Conservation (phyloP, 2,797 vertebrate genomes). For the Prionace glauca region DNA sequence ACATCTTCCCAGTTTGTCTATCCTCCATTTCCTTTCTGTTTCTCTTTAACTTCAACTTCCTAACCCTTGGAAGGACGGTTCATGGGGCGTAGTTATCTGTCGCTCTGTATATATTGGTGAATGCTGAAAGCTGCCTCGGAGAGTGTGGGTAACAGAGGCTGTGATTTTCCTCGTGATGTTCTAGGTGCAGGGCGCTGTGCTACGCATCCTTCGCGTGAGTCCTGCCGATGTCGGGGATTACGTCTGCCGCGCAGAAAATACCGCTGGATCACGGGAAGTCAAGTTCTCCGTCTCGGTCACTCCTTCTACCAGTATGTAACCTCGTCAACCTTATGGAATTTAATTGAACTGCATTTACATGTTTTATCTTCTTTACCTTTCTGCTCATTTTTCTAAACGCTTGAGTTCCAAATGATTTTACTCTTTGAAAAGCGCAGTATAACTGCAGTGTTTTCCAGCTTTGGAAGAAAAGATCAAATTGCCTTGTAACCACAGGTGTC, state of each 20-base stretch:
- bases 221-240: conserved; percentile 81
- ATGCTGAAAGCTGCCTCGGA: too few relatives aligned
- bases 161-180: conserved; percentile 13
- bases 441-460: not conserved
- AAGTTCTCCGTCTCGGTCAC: conserved; percentile 71
- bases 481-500: not conserved
- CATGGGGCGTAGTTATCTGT: not conserved
- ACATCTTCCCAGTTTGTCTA: not conserved
- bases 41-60: not conserved
- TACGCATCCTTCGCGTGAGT: conserved; percentile 69
- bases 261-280: conserved; percentile 56
- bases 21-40: not conserved
- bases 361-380: not conserved
- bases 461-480: too few relatives aligned
- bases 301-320: conserved; percentile 42
- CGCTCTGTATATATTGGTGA: not conserved
- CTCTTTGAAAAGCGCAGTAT: not conserved
- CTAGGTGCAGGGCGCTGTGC: conserved; percentile 56
- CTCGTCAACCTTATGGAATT: not conserved
- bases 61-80: not conserved
- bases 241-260: conserved; percentile 66
- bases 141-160: not conserved
- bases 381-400: too few relatives aligned
- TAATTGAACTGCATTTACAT: not conserved
- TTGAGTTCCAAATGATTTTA: not conserved